Percentiles rank a stretch among this genome's conserved stretches.
Conservation (phyloP, 2,888 invertebrate genomes). For the Brenthis ino region DNA sequence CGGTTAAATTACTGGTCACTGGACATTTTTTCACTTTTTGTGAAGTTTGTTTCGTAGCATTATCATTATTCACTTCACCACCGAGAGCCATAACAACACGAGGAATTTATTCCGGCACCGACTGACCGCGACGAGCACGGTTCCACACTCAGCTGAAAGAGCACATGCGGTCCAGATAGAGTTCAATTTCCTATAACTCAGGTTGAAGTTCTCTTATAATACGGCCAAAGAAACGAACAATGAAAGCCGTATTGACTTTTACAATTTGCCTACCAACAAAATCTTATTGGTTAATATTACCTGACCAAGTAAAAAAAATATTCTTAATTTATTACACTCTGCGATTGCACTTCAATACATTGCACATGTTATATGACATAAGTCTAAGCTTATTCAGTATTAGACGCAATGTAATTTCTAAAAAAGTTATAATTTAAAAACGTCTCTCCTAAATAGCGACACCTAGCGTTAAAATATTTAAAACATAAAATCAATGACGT, state of each 20-base stretch:
- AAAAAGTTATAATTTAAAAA: conserved; percentile 7
- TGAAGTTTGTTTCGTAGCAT: conserved; percentile 71
- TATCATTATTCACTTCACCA: conserved; percentile 82
- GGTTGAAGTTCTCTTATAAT: conserved; percentile 48
- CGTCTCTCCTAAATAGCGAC: conserved; percentile 32
- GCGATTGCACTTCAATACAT: neutral
- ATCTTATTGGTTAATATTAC: conserved; percentile 23
- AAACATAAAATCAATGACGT: too few species aligned
- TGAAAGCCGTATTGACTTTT: conserved; percentile 18
- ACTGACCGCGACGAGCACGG: conserved; percentile 78
- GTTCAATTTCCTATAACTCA: conserved; percentile 73
- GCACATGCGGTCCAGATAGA: conserved; percentile 78
- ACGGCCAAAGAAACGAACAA: conserved; percentile 38
- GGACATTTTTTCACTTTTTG: conserved; percentile 80
- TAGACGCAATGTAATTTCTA: conserved; percentile 1
- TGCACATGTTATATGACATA: neutral
- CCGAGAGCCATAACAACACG: conserved; percentile 83
- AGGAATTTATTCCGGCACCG: conserved; percentile 75
- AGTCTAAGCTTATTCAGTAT: neutral
- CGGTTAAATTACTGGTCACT: conserved; percentile 67
- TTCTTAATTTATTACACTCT: neutral
- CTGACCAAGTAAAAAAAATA: conserved; percentile 2
- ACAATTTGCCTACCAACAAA: conserved; percentile 28
- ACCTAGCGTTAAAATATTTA: conserved; percentile 33
- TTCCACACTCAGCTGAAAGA: conserved; percentile 78